Evolutionary conservation across 2,797 vertebrate species (phyloP), one percentile per base, ranked within the genome.

Genomic region (Anas capensis): DNA sequence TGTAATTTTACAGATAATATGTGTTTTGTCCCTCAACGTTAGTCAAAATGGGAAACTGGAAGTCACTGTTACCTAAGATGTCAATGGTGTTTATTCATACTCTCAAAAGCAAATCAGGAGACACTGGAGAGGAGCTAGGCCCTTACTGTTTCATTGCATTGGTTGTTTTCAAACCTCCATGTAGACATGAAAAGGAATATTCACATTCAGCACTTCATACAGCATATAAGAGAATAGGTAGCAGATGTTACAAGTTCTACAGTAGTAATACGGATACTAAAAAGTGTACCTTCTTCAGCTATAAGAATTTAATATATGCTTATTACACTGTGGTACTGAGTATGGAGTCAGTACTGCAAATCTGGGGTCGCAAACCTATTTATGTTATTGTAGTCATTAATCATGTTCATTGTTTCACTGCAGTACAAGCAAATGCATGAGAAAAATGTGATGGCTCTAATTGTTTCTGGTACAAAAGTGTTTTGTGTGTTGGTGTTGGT

Each of bases 281-380:
- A 1, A 46, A 71, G 4, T 46, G 31, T 75, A 49, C 18, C 3
- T 4, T 77, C 13, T 56, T 56, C 15, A 86, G 19, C 1, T 3
- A 34, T 2, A 3, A 15, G 6, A 56, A n/a, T 40, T 91, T 62
- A 21, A 57, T 19, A 36, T 1, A 7, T 1, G 1, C 5, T 61
- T 88, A 14, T 61, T 18, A 8, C 40, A 33, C 4, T 44, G 10
- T 49, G 17, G 5, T 62, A 56, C 14, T 14, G 6, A 78, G 14
- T 7, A 57, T 3, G 1, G 2, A 75, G 84, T 61, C 51, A 71
- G 42, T 75, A 34, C 27, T 56, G 18, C 21, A 49, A 3, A 3
- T 34, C 29, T 53, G 8, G 3, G n/a, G 2, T 24, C 26, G 7
- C 19, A 48, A 56, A 53, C 5, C 4, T 49, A 18, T 40, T 70